Conservation (phyloP, 64 coral and sea anemone genomes). For the Platygyra sinensis region DNA sequence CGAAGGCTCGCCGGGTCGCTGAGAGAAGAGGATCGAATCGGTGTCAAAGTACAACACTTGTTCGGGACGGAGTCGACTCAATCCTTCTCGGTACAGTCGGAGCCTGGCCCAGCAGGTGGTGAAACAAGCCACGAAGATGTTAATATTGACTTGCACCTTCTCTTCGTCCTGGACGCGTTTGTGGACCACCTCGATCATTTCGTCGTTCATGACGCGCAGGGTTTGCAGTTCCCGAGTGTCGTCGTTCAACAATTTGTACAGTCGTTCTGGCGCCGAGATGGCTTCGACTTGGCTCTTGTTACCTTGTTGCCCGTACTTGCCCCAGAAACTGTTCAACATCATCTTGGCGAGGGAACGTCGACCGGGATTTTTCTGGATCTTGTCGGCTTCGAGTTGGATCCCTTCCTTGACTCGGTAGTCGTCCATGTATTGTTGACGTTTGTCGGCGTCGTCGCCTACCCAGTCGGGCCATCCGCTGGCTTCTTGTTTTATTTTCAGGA, state of each 20-base stretch:
- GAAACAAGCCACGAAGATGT: slow-evolving; percentile 58
- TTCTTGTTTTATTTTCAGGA: slow-evolving; percentile 45
- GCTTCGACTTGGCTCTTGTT: too few species aligned
- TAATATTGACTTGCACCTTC: background rate
- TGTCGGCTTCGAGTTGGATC: background rate
- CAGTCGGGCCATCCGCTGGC: slow-evolving; percentile 13
- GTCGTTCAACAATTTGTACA: too few species aligned
- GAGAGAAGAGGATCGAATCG: slow-evolving; percentile 16
- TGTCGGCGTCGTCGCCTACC: too few species aligned
- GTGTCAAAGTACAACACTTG: too few species aligned
- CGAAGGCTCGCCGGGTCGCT: background rate
- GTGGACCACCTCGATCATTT: background rate
- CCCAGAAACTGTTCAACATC: too few species aligned
- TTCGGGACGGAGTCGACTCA: too few species aligned
- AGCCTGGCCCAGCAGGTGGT: slow-evolving; percentile 42
- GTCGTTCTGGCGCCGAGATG: too few species aligned
- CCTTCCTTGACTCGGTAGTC: slow-evolving; percentile 3
- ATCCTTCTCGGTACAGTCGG: too few species aligned
- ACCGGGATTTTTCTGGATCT: slow-evolving; percentile 50
- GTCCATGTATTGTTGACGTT: slow-evolving; percentile 7
- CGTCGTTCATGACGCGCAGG: too few species aligned
- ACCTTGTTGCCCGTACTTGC: too few species aligned
- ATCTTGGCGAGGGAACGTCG: too few species aligned
- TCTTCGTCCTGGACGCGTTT: background rate
- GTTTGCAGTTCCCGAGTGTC: too few species aligned